Evolutionary conservation across 1,140 invertebrate genomes (phyloP).

Genomic region (Bombus pascuorum): DNA sequence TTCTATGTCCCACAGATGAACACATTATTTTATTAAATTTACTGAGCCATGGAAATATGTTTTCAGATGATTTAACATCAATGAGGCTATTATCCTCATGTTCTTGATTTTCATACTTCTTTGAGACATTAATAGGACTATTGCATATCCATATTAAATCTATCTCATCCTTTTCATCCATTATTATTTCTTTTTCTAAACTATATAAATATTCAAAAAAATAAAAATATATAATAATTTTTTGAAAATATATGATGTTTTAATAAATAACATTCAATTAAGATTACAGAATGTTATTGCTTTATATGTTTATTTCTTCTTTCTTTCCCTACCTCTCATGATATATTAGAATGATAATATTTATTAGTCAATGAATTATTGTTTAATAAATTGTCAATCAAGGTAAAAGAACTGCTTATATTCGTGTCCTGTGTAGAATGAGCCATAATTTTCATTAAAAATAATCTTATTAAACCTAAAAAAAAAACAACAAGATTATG

Average conservation of each 20-base stretch:
- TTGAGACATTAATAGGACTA: constrained; percentile 14
- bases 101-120: constrained; percentile 12
- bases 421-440: constrained; percentile 65
- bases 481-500: neutral
- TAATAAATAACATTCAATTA: neutral
- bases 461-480: neutral
- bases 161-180: constrained; percentile 25
- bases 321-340: neutral
- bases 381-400: constrained; percentile 19
- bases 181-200: constrained; percentile 11
- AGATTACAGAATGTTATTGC: neutral
- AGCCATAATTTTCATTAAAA: constrained; percentile 43
- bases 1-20: constrained; percentile 64
- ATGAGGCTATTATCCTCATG: constrained; percentile 2
- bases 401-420: constrained; percentile 60
- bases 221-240: neutral
- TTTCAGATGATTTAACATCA: constrained; percentile 34
- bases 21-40: constrained; percentile 66
- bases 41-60: constrained; percentile 69
- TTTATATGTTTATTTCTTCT: neutral
- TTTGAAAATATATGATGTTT: neutral
- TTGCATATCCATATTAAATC: constrained; percentile 28
- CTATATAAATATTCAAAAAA: neutral
- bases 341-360: constrained; percentile 11
- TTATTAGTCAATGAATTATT: constrained; percentile 25